phyloP scores from a whole-genome alignment of 2,113 vertebrate genomes.

The Serinus canaria region DNA sequence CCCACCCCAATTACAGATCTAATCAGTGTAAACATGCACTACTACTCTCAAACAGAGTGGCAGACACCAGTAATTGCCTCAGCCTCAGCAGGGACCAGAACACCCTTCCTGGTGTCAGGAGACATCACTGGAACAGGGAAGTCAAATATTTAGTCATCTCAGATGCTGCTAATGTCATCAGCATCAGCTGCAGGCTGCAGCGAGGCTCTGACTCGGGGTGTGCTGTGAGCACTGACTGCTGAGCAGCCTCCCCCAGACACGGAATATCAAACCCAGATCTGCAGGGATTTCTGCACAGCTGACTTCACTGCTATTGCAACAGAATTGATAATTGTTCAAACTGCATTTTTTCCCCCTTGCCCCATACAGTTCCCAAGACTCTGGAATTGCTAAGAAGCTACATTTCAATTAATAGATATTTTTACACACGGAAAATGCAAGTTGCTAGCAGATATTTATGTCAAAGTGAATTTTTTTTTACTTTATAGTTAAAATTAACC shows the following conservation, averaged over 20 bases:
- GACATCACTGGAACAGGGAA: background rate
- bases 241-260: background rate
- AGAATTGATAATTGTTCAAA: background rate
- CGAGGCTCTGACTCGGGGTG: background rate
- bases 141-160: slow-evolving; percentile 23
- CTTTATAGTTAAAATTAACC: background rate
- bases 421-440: background rate
- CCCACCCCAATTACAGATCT: background rate
- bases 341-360: background rate
- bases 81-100: background rate
- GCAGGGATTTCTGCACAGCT: background rate
- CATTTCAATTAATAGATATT: background rate
- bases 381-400: background rate
- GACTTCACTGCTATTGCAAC: background rate
- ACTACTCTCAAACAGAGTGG: background rate
- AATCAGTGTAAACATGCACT: background rate
- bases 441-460: background rate
- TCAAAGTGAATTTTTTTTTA: background rate
- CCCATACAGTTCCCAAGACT: background rate
- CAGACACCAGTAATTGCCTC: slow-evolving; percentile 2
- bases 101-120: background rate
- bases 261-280: background rate
- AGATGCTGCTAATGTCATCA: background rate
- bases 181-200: background rate
- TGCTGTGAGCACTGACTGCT: background rate